phyloP scores from a whole-genome alignment of 2,113 vertebrate genomes.

The Oryctolagus cuniculus region DNA sequence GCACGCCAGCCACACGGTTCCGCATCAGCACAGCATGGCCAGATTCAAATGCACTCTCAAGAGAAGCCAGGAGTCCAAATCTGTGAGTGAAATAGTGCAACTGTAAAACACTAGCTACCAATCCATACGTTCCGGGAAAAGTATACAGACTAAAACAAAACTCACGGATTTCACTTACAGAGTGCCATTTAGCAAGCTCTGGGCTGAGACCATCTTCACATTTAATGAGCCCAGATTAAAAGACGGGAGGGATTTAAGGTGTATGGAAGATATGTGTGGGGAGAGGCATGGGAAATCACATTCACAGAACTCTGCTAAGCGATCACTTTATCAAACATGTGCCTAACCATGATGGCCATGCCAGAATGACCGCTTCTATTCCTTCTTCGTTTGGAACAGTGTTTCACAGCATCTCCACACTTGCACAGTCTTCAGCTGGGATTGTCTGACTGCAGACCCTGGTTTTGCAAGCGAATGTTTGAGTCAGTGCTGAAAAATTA shows the following conservation, averaged over 20 bases:
- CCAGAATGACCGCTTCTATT: background rate
- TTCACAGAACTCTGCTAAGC: background rate
- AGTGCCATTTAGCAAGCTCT: constrained; percentile 20
- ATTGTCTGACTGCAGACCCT: background rate
- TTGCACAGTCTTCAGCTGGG: background rate
- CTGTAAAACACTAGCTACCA: constrained; percentile 22
- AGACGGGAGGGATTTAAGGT: constrained; percentile 3
- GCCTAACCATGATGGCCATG: background rate
- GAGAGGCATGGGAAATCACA: constrained; percentile 29
- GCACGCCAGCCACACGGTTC: background rate
- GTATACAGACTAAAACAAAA: constrained; percentile 21
- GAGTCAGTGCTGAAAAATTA: constrained; percentile 58
- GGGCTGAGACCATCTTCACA: constrained; percentile 40
- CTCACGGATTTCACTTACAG: constrained; percentile 24
- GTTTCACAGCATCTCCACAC: background rate
- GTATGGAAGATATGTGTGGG: constrained; percentile 33
- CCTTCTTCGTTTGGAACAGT: background rate
- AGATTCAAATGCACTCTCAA: background rate
- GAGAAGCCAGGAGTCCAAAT: background rate
- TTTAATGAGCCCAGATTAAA: constrained; percentile 51
- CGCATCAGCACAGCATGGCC: accelerated
- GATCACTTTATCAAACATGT: constrained; percentile 31
- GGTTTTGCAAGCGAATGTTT: constrained; percentile 17
- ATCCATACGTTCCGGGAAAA: background rate
- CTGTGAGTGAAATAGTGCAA: constrained; percentile 17